These are phyloP conservation scores for Pygoscelis antarcticus DNA, from an alignment of 2,113 vertebrate genomes.

Conservation along the genomic window DNA sequence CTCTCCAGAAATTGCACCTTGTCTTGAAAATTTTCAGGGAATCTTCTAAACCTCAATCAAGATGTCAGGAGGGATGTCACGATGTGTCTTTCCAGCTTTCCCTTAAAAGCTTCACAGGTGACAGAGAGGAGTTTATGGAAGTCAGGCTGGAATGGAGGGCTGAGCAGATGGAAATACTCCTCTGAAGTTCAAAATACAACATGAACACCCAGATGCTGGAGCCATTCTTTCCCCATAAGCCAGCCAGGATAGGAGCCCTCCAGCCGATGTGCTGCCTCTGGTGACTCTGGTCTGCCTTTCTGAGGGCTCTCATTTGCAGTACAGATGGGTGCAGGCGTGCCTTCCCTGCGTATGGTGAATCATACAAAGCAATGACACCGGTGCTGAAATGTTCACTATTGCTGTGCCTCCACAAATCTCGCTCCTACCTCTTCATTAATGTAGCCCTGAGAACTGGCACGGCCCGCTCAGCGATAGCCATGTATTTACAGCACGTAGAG, in stretches of 20 bases:
- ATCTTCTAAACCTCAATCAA: neutral
- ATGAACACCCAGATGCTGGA: rapidly evolving
- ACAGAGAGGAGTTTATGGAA: neutral
- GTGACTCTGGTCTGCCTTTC: neutral
- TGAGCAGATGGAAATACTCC: neutral
- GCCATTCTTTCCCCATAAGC: neutral
- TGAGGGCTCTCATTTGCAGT: rapidly evolving
- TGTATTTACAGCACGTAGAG: neutral
- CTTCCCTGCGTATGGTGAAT: too few species aligned
- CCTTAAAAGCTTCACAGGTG: neutral
- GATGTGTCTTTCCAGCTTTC: neutral
- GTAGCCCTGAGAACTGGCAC: neutral
- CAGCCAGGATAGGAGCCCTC: neutral
- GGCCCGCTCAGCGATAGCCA: rapidly evolving
- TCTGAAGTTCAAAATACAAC: neutral
- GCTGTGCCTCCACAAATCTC: neutral
- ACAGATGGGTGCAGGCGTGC: rapidly evolving
- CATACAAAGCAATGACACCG: rapidly evolving
- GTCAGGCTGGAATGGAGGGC: neutral
- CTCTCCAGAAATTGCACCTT: neutral
- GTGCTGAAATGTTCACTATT: rapidly evolving
- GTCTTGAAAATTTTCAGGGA: neutral
- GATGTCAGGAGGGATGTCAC: neutral
- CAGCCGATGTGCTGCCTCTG: rapidly evolving
- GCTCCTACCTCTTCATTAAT: neutral